Evolutionary conservation across 2,888 invertebrate genomes (phyloP).

Genomic region (Ariolimax columbianus): DNA sequence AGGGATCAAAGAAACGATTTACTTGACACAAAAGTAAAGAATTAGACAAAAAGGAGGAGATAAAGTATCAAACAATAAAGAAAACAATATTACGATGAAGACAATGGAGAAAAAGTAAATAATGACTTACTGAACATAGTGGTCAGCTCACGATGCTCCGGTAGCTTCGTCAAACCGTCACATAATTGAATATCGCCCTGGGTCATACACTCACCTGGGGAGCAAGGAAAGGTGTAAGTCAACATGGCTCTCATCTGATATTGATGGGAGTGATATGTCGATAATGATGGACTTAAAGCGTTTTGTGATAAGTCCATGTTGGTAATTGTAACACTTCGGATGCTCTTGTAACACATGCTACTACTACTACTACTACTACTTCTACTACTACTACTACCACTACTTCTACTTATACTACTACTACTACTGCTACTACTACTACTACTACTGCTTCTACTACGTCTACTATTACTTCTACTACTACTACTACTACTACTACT

Average conservation of each 20-base stretch:
- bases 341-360: not conserved
- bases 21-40: too few species aligned
- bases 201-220: constrained; percentile 36
- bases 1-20: too few species aligned
- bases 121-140: constrained; percentile 50
- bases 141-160: constrained; percentile 25
- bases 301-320: too few species aligned
- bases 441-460: too few species aligned
- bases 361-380: constrained; percentile 15
- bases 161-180: constrained; percentile 14
- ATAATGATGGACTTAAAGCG: too few species aligned
- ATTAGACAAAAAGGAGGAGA: too few species aligned
- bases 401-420: too few species aligned
- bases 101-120: not conserved
- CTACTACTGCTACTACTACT: too few species aligned
- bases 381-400: not conserved
- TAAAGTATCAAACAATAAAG: not conserved
- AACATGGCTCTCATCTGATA: not conserved
- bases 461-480: too few species aligned
- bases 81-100: not conserved
- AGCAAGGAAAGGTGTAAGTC: not conserved
- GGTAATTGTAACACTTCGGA: not conserved
- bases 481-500: not conserved
- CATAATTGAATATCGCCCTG: constrained; percentile 27
- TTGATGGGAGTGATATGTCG: too few species aligned